Conservation (phyloP, 2,888 invertebrate genomes). For the Hydraecia micacea region DNA sequence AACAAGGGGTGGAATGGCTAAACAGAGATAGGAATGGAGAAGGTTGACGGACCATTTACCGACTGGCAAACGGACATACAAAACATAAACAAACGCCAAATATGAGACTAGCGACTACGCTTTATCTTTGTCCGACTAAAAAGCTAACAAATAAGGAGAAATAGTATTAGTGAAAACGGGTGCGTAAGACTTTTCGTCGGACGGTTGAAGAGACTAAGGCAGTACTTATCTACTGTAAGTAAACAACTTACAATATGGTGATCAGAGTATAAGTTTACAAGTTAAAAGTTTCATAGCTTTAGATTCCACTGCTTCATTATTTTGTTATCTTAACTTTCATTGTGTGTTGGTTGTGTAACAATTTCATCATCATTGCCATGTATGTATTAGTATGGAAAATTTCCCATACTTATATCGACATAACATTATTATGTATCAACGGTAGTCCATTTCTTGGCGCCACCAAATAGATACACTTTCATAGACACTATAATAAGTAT, state of each 20-base stretch:
- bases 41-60: no score
- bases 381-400: background rate
- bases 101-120: no score
- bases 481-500: conserved; percentile 6
- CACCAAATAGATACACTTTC: conserved; percentile 45
- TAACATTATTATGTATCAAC: conserved; percentile 8
- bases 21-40: background rate
- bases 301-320: background rate
- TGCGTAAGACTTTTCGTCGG: background rate
- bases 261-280: background rate
- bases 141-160: background rate
- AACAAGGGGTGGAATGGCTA: no score
- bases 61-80: no score
- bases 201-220: no score
- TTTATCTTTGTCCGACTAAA: background rate
- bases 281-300: background rate
- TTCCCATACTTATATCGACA: background rate
- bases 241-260: background rate
- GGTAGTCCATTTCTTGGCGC: conserved; percentile 56
- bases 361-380: background rate
- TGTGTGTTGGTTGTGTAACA: background rate
- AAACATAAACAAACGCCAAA: no score
- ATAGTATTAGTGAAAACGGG: background rate
- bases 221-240: background rate
- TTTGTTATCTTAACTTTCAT: background rate